Conservation (phyloP, 2,888 invertebrate genomes). For the Cheilosia scutellata region DNA sequence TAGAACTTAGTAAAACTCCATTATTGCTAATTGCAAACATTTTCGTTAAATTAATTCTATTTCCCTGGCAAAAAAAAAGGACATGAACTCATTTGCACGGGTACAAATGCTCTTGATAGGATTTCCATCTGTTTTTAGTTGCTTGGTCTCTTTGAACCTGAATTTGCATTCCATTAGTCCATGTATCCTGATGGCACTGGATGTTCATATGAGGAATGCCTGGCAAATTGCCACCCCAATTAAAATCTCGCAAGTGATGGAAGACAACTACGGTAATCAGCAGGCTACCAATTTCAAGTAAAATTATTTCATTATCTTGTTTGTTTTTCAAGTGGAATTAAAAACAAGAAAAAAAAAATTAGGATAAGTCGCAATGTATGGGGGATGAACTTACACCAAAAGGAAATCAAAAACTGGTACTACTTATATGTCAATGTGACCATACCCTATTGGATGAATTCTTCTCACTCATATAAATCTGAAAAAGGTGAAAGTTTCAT, state of each 20-base stretch:
- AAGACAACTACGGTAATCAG: slow-evolving; percentile 39
- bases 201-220: slow-evolving; percentile 21
- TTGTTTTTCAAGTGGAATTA: slow-evolving; percentile 21
- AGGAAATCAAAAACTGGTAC: no score
- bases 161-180: slow-evolving; percentile 72
- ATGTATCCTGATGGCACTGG: not conserved
- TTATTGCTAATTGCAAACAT: slow-evolving; percentile 71
- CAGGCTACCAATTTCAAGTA: slow-evolving; percentile 54
- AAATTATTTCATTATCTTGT: slow-evolving; percentile 54
- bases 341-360: slow-evolving; percentile 3
- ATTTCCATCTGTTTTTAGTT: slow-evolving; percentile 5
- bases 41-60: slow-evolving; percentile 70
- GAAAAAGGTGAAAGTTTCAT: slow-evolving; percentile 26
- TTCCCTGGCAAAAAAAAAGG: slow-evolving; percentile 35
- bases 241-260: slow-evolving; percentile 30
- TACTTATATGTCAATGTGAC: no score
- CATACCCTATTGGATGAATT: no score
- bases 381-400: not conserved
- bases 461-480: not conserved
- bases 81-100: slow-evolving; percentile 39
- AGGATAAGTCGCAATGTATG: not conserved
- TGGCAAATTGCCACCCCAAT: slow-evolving; percentile 11
- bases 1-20: slow-evolving; percentile 70
- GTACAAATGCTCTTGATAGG: slow-evolving; percentile 24
- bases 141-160: slow-evolving; percentile 57